Conservation (phyloP, 2,888 invertebrate genomes). For the Apotomis capreana region DNA sequence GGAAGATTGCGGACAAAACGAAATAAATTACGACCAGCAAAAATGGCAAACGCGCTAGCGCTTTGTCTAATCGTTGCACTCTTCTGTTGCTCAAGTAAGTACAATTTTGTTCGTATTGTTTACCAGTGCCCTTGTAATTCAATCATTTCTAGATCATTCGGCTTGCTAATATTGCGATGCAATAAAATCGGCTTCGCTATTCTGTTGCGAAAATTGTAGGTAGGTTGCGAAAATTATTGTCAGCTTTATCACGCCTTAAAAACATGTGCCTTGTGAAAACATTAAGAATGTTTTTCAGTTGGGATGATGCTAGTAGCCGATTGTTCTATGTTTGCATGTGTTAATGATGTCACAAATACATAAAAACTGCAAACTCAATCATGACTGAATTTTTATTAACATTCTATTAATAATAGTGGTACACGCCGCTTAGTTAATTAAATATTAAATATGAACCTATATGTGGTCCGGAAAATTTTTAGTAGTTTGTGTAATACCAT, state of each 20-base stretch:
- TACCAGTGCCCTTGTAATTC: constrained; percentile 52
- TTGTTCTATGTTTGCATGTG: too few species aligned
- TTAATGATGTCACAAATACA: too few species aligned
- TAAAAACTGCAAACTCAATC: too few species aligned
- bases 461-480: too few species aligned
- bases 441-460: too few species aligned
- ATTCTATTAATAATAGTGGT: too few species aligned
- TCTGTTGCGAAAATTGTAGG: constrained; percentile 27
- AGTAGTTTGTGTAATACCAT: too few species aligned
- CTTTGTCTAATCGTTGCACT: constrained; percentile 71
- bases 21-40: constrained; percentile 53
- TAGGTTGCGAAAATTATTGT: constrained; percentile 5
- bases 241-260: background rate
- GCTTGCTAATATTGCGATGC: constrained; percentile 14
- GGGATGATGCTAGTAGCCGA: too few species aligned
- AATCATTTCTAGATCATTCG: constrained; percentile 35
- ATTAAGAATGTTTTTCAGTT: too few species aligned
- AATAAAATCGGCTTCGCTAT: constrained; percentile 19
- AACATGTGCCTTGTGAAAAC: background rate
- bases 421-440: too few species aligned
- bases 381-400: too few species aligned
- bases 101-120: constrained; percentile 45
- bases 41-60: constrained; percentile 74
- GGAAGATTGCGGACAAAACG: constrained; percentile 56
- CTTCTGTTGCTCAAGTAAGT: constrained; percentile 75